Percentiles rank a stretch among this genome's conserved stretches.
Evolutionary conservation across 1,140 invertebrate genomes (phyloP).

Genomic region (Mamestra configurata): DNA sequence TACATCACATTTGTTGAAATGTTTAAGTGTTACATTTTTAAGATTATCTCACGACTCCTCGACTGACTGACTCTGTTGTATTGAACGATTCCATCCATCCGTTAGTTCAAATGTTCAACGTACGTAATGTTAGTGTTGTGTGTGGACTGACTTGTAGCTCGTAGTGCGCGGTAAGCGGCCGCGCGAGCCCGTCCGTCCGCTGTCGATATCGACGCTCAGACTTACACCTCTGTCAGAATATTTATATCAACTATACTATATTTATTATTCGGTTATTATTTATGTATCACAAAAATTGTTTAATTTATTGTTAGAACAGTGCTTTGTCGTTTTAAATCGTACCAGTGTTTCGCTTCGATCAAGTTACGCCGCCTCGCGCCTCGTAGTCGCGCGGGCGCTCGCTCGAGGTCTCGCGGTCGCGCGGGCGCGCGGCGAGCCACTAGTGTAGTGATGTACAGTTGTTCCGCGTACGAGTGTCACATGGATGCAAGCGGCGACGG

Average conservation of each 20-base stretch:
- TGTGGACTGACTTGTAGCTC: background rate
- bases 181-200: slow-evolving; percentile 41
- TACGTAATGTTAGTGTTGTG: slow-evolving; percentile 33
- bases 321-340: slow-evolving; percentile 66
- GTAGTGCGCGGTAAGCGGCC: slow-evolving; percentile 7
- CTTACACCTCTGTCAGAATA: slow-evolving; percentile 68
- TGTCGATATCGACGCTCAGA: slow-evolving; percentile 49
- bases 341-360: slow-evolving; percentile 74
- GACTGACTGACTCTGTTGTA: slow-evolving; percentile 40
- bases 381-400: too few relatives aligned
- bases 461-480: slow-evolving; percentile 51
- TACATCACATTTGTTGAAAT: slow-evolving; percentile 46
- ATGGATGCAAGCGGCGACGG: slow-evolving; percentile 79
- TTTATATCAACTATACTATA: slow-evolving; percentile 65
- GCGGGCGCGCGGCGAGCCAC: background rate
- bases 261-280: slow-evolving; percentile 76
- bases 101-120: slow-evolving; percentile 44
- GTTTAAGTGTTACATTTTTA: slow-evolving; percentile 46
- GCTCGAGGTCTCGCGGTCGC: background rate
- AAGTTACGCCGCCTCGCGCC: slow-evolving; percentile 24
- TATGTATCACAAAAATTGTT: slow-evolving; percentile 76
- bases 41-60: slow-evolving; percentile 28
- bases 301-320: slow-evolving; percentile 71
- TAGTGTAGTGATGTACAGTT: slow-evolving; percentile 23
- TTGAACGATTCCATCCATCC: slow-evolving; percentile 49